A percentile compares a stretch with the other conserved stretches of the same genome.
phyloP scores from a whole-genome alignment of 2,113 vertebrate genomes.

The Diadophis punctatus region DNA sequence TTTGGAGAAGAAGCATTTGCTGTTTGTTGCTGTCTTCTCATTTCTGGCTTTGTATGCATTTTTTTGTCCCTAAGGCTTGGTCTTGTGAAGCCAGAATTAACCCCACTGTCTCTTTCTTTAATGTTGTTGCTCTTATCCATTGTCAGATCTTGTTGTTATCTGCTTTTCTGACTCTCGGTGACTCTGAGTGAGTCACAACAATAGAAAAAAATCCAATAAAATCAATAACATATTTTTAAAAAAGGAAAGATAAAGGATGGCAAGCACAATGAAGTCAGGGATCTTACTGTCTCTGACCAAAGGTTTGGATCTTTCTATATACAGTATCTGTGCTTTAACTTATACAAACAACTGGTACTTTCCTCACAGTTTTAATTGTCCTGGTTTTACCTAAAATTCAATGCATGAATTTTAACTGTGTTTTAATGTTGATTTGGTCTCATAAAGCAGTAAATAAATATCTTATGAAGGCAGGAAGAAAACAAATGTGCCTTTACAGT shows the following conservation, averaged over 20 bases:
- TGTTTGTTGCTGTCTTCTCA: background rate
- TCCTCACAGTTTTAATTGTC: background rate
- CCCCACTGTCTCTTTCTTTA: background rate
- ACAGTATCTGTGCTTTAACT: background rate
- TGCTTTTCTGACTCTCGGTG: background rate
- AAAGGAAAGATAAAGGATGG: background rate
- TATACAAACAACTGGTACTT: background rate
- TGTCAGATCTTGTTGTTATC: background rate
- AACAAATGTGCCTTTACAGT: background rate
- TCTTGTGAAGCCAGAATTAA: background rate
- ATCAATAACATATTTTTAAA: background rate
- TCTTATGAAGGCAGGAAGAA: background rate
- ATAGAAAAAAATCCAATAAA: background rate
- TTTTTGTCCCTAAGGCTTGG: background rate
- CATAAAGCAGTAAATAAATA: background rate
- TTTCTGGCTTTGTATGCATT: background rate
- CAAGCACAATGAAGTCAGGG: background rate
- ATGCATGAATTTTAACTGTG: background rate
- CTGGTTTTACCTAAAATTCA: background rate
- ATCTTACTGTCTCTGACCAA: background rate
- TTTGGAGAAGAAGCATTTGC: background rate
- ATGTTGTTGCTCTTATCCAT: background rate
- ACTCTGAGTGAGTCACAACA: background rate
- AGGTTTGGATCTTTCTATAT: background rate
- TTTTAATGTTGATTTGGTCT: background rate